Evolutionary conservation across 2,113 vertebrate species (phyloP), one percentile per base, ranked within the genome.

Genomic region (Hippocampus guttulatus): DNA sequence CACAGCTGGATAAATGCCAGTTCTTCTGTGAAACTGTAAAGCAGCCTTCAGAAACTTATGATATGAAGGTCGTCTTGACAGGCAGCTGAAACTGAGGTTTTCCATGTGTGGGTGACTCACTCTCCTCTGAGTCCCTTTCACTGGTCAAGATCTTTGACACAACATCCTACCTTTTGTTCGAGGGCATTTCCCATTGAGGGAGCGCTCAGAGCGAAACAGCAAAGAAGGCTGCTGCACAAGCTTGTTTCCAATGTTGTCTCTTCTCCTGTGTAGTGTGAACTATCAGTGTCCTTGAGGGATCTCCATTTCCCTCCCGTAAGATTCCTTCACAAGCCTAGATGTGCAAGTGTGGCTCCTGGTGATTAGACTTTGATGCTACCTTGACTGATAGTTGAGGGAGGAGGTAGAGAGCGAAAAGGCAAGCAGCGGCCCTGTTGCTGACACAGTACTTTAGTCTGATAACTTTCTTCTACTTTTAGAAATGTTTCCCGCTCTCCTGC

Each of bases 381-480:
- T 80, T 84, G 79, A 90, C 73, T 80, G 85, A 86, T 70, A 80
- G 71, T 71, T 83, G 74, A 79, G 76, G 77, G 73, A 74, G 40
- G 51, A 58, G 71, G 65, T 64, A 41, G 71, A 47, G 38, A 63
- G 58, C 27, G 27, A 70, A 73, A 61, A 75, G 73, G 67, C 79
- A 49, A 74, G 76, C 64, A 78, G 72, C 76, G 82, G 81, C 74
- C 69, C 76, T 80, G 75, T 45, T 83, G 87, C 88, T 88, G 85
- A 88, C 79, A 72, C 67, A 51, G 80, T 52, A 83, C 45, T 87
- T 85, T 78, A 23, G 4, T 47, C 41, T 72, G 73, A 78, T 60
- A 86, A 80, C 77, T 85, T 89, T 82, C 67, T 79, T 68, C 7
- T 55, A 70, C 68, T 75, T 71, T 18, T 62, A 70, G 57, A 66